Base-by-base conservation (phyloP, 2,888 invertebrate genomes). In the Mythimna ferrago region DNA sequence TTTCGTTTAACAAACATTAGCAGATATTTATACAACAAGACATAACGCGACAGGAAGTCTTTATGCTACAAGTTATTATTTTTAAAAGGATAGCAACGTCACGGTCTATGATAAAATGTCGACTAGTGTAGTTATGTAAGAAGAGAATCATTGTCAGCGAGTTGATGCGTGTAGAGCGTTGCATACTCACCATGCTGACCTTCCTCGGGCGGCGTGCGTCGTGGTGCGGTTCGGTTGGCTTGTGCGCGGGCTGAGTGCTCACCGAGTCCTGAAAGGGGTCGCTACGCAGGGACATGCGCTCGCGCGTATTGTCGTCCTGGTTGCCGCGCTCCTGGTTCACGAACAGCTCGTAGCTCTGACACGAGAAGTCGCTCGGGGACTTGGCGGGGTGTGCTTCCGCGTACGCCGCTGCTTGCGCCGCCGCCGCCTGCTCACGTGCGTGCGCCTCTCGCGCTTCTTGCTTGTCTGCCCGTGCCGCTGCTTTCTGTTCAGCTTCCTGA, bases 291-390 rank as follows among this genome's bases (percentile, higher is more conserved):
- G 98, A 98, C 97, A 99, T 99, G 95, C 98, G 98, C 94, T 98
- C 98, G 94, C 98, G 98, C 90, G 98, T 98, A 97, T 98, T 98
- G 97, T 98, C 98, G 94, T 98, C 98, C 91, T 98, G 98, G 94
- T 98, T 98, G 89, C 98, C 98, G 89, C 98, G 98, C 91, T 98
- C 98, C 93, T 98, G 98, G 90, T 98, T 98, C 86, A 98, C 98
- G 96, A 98, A 99, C 87, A 98, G 97, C 96, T 99, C 99, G 97
- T 99, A 99, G 94, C 99, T 99, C 93, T 98, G 98, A 94, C 98
- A 98, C 79, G 99, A 99, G 94, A 98, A 98, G 94, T 98, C 98
- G 82, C 99, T 99, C 65, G 99, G 99, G 72, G 99, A 99, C 94
- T 99, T 99, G 84, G 98, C 98, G 81, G 98, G 97, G 71, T 97